Percentiles rank a stretch among this genome's conserved stretches.
phyloP scores from a whole-genome alignment of 2,888 invertebrate genomes.

The Meta bourneti region DNA sequence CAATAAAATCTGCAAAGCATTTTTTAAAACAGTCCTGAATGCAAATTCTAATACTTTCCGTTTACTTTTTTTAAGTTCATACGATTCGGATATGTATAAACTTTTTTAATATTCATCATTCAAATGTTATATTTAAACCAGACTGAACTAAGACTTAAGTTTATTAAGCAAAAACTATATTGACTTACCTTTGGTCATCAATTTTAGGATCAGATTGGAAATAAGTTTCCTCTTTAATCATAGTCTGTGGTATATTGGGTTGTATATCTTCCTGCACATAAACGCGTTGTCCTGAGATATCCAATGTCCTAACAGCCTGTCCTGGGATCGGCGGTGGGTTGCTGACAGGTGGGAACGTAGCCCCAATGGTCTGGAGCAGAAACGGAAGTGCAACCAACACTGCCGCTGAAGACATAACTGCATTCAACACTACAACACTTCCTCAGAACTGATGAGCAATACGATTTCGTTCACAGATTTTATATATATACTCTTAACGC shows the following conservation, averaged over 20 bases:
- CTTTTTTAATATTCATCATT: too few species aligned
- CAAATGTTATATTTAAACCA: too few species aligned
- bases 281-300: constrained; percentile 48
- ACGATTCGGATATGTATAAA: too few species aligned
- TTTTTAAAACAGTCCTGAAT: too few species aligned
- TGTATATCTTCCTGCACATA: constrained; percentile 56
- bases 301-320: constrained; percentile 54
- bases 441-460: constrained; percentile 22
- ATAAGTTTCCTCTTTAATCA: constrained; percentile 50
- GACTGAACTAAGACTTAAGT: too few species aligned
- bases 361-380: constrained; percentile 23
- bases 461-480: constrained; percentile 54
- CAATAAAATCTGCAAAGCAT: too few species aligned
- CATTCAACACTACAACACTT: constrained; percentile 17
- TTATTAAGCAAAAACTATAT: too few species aligned
- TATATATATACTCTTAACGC: constrained; percentile 73
- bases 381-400: constrained; percentile 23
- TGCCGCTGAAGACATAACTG: constrained; percentile 51
- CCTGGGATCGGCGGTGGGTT: constrained; percentile 64
- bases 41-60: too few species aligned
- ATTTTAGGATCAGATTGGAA: constrained; percentile 5
- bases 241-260: constrained; percentile 15
- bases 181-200: constrained; percentile 59
- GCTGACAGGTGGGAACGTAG: constrained; percentile 62
- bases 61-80: too few species aligned